These are phyloP conservation scores for Ahaetulla prasina DNA, from an alignment of 2,113 vertebrate genomes.

Conservation along the genomic window DNA sequence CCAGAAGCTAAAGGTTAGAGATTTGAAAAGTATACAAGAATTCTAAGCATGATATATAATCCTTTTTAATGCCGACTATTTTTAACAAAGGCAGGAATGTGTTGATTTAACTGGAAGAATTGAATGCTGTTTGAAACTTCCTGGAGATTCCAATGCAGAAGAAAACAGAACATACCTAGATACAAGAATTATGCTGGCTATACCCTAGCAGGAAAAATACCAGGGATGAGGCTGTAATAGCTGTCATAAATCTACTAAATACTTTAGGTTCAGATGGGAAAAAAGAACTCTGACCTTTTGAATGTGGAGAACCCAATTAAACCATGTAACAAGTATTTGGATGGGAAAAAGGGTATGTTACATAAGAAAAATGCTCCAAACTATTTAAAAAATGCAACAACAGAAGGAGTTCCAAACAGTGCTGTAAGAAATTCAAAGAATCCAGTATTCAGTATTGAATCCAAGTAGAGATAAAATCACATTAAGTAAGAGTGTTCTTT, in stretches of 20 bases:
- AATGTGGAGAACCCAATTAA: neutral
- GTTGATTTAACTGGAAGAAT: neutral
- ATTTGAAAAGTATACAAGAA: neutral
- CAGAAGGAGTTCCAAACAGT: neutral
- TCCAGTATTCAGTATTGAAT: neutral
- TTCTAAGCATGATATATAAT: neutral
- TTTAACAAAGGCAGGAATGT: neutral
- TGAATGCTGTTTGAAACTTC: neutral
- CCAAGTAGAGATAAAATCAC: neutral
- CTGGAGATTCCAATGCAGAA: neutral
- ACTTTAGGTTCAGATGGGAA: neutral
- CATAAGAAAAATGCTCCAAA: neutral
- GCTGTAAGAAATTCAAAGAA: neutral
- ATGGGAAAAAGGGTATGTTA: neutral
- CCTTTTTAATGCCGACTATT: neutral
- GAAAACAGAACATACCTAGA: neutral
- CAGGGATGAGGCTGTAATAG: neutral
- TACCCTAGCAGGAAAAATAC: neutral
- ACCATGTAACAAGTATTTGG: neutral
- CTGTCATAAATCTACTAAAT: neutral
- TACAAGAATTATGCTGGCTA: neutral
- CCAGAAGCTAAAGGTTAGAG: neutral
- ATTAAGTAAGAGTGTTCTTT: neutral
- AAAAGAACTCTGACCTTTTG: neutral
- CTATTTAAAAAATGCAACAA: neutral